Evolutionary conservation across 2,888 invertebrate species (phyloP).

Genomic region (Sesia bembeciformis): DNA sequence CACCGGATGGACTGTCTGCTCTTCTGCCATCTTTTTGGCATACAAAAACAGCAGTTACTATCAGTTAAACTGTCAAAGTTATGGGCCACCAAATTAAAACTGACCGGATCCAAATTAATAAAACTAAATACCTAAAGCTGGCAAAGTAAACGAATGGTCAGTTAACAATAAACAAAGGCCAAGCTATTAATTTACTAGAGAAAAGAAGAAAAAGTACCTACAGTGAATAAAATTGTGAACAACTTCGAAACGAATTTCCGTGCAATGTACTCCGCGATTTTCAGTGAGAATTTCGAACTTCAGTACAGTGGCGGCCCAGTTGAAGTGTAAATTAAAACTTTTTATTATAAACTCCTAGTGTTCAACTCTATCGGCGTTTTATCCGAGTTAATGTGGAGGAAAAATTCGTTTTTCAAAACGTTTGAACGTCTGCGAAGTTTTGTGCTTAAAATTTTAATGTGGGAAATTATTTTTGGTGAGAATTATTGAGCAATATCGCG

Average conservation of each 20-base stretch:
- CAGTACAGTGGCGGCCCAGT: slow-evolving; percentile 11
- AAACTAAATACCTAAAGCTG: too few relatives aligned
- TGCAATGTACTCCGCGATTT: slow-evolving; percentile 23
- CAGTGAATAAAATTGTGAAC: not conserved
- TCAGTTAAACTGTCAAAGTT: too few relatives aligned
- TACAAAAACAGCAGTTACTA: too few relatives aligned
- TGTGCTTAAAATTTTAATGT: not conserved
- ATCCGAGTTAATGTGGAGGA: not conserved
- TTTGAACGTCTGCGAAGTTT: not conserved
- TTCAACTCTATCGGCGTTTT: not conserved
- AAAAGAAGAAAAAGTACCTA: slow-evolving; percentile 5
- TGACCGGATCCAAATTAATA: too few relatives aligned
- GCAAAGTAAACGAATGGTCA: not conserved
- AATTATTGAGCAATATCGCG: too few relatives aligned
- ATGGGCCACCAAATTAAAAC: too few relatives aligned
- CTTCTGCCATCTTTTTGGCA: too few relatives aligned
- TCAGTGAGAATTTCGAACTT: slow-evolving; percentile 12
- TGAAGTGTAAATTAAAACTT: not conserved
- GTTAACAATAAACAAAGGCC: slow-evolving; percentile 13
- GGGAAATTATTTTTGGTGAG: too few relatives aligned
- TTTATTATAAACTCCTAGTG: not conserved
- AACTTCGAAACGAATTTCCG: slow-evolving; percentile 19
- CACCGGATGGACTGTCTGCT: too few relatives aligned
- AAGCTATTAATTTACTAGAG: slow-evolving; percentile 16
- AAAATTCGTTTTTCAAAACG: not conserved